Base-by-base conservation (phyloP, 2,888 invertebrate species). In the Tenthredo amoena region DNA sequence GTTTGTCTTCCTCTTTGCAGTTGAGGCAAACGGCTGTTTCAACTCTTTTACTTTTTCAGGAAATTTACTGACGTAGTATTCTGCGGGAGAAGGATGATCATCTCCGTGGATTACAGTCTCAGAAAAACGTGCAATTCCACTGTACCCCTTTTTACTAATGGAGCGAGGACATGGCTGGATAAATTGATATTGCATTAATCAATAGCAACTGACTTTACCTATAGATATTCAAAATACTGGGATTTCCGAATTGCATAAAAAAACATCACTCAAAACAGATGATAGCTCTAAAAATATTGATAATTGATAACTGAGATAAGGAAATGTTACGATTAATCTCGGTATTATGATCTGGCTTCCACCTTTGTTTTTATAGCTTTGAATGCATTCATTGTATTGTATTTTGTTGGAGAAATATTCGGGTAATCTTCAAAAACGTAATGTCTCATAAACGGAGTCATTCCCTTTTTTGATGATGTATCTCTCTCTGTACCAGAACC, bases 61-160 rank as follows among this genome's bases (percentile, higher is more conserved):
- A 84, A 88, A 88, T 7, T 84, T 84, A n/a, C 83, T 65, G 72
- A 87, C 76, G 40, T 87, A 85, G 65, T 92, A 91, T 68, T 89
- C 87, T 15, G 87, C 88, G 43, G 92, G 90, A 2, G 90, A 90
- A 81, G 91, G 91, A 88, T 86, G 87, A 86, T 90, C 89, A 81
- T 92, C 87, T 12, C 37, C 85, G 10, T 86, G 76, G 65, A 84
- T 34, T 43, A 88, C 43, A 15, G 81, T 68, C 26, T 72, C 82
- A 12, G 84, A 85, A 81, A 88, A 90, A 87, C 89, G 89, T 4
- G 90, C 91, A 34, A 92, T 85, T 2, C 92, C 92, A 82, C 92
- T 89, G 86, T 91, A 92, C 10, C 92, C 92, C 87, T 87, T 91
- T 85, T 87, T 91, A 85, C 92, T 92, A 18, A 92, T 88, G 77